Percentiles rank a stretch among this genome's conserved stretches.
These are phyloP conservation scores for Perodicticus potto DNA, from an alignment of 2,797 vertebrate genomes.

Conservation along the genomic window DNA sequence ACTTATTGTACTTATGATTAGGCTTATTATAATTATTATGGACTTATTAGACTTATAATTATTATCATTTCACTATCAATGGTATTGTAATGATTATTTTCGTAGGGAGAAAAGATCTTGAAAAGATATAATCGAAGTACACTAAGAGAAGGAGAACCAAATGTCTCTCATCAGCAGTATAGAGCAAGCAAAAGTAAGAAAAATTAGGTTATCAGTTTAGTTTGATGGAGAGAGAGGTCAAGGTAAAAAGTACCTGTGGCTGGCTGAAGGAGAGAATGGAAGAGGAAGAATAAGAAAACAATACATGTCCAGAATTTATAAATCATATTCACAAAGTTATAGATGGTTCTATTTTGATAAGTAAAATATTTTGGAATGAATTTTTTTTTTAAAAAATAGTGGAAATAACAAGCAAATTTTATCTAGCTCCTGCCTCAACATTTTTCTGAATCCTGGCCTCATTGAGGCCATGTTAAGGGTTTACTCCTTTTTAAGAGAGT, in stretches of 20 bases:
- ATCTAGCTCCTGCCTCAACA: background rate
- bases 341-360: background rate
- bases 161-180: background rate
- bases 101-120: background rate
- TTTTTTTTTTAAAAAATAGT: background rate
- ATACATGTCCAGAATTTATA: background rate
- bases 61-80: background rate
- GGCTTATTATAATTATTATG: background rate
- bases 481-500: background rate
- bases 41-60: background rate
- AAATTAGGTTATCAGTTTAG: background rate
- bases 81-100: background rate
- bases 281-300: background rate
- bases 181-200: background rate
- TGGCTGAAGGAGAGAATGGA: background rate
- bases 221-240: background rate
- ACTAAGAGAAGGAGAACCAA: background rate
- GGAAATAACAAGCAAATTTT: background rate
- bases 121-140: background rate
- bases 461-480: background rate
- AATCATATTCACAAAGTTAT: background rate
- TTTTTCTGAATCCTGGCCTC: background rate
- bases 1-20: background rate
- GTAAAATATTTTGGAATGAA: background rate
- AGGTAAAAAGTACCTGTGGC: background rate